Evolutionary conservation across 2,797 vertebrate genomes (phyloP), one percentile per base, ranked within the genome.

Genomic region (Clarias fuscus): DNA sequence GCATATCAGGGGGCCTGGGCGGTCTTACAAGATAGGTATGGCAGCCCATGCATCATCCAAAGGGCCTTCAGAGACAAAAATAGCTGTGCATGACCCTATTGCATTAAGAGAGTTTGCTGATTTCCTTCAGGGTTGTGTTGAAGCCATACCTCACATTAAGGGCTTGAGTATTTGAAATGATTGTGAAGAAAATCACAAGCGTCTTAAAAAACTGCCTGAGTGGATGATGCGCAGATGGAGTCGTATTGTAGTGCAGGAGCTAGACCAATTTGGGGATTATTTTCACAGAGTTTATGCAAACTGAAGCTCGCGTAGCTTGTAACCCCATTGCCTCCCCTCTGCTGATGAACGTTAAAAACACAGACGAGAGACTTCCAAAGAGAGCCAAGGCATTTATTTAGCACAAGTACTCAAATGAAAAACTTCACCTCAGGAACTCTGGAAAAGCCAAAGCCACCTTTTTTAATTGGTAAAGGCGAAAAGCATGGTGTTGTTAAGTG

Each of bases 61-160:
- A 90, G 59, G 2, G 88, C 87, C 0, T 91, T 91, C 6, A 37
- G 86, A 68, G 84, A 88, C 89, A 0, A 91, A 89, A 15, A 81
- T 91, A n/a, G 80, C 48, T 0, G 20, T 59, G 14, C 76, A 53
- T 53, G 70, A 84, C 30, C 70, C 33, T 0, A 30, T 30, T 30
- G 30, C 30, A 30, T 30, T 30, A 30, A 30, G 37, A 84, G 58
- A 64, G 37, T 84, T 65, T 8, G n/a, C 83, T 3, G 72, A 84
- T 15, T 75, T 76, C 8, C 15, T 84, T 2, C 71, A 27, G 48
- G 37, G 70, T 7, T 84, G 83, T 62, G 56, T 2, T 48, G 33
- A 40, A 17, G 33, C 58, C 5, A 62, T 84, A 27, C 33, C 58
- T 4, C 20, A 84, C n/a, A 5, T 84, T n/a, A 75, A 73, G 53